A percentile compares a stretch with the other conserved stretches of the same genome.
Evolutionary conservation across 2,888 invertebrate genomes (phyloP).

Genomic region (Limnephilus marmoratus): DNA sequence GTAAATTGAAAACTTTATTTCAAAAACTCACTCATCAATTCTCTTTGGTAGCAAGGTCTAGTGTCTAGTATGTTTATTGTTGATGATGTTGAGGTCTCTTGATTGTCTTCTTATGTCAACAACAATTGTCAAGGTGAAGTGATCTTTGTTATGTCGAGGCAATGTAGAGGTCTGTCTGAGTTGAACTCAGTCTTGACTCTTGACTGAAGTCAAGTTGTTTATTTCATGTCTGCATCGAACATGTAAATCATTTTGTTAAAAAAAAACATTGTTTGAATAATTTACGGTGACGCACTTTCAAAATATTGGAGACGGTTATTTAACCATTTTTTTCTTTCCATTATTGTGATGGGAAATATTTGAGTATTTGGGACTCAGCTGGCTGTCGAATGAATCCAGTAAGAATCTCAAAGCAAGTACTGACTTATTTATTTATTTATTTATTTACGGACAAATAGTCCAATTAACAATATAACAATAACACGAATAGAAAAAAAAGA

Average conservation of each 20-base stretch:
- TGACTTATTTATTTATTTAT: too few species aligned
- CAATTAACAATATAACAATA: too few species aligned
- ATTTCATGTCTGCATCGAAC: not conserved
- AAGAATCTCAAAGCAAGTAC: too few species aligned
- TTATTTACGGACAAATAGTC: too few species aligned
- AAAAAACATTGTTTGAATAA: too few species aligned
- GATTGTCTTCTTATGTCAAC: not conserved
- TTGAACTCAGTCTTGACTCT: not conserved
- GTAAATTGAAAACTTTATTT: not conserved
- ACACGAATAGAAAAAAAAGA: too few species aligned
- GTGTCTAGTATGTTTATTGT: not conserved
- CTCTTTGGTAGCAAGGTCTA: not conserved
- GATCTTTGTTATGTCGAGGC: not conserved
- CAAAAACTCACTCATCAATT: not conserved
- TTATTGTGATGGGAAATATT: too few species aligned
- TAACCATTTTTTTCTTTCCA: too few species aligned
- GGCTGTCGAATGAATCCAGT: too few species aligned
- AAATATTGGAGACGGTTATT: too few species aligned
- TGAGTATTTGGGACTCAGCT: too few species aligned
- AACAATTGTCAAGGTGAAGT: not conserved
- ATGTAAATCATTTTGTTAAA: not conserved
- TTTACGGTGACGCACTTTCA: too few species aligned
- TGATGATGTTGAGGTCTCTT: not conserved
- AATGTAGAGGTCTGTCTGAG: not conserved
- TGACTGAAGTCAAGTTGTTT: not conserved